A percentile compares a stretch with the other conserved stretches of the same genome.
These are phyloP conservation scores for Strigamia crassipes DNA, from an alignment of 2,888 invertebrate genomes.

Conservation along the genomic window DNA sequence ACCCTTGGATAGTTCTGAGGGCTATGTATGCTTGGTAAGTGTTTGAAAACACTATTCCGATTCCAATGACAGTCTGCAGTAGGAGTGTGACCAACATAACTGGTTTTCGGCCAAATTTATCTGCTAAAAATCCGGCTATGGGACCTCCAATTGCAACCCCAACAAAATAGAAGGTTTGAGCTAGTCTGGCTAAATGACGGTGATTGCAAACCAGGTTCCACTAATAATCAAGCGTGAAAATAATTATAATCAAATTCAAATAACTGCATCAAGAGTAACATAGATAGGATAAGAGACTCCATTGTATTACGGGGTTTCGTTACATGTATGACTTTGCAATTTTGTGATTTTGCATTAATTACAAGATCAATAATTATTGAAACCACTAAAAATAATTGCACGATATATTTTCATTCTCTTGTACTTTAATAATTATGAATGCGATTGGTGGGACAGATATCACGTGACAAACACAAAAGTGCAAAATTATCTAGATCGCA, in stretches of 20 bases:
- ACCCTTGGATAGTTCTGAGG: slow-evolving; percentile 41
- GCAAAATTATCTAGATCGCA: no score
- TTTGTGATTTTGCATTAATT: no score
- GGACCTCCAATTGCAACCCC: slow-evolving; percentile 49
- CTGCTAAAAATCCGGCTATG: slow-evolving; percentile 47
- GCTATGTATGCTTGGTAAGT: slow-evolving; percentile 41
- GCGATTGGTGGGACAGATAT: no score
- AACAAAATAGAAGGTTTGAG: slow-evolving; percentile 47
- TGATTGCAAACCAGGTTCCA: slow-evolving; percentile 49
- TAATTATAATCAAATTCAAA: neutral
- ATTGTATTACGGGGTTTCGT: no score
- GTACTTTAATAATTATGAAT: no score
- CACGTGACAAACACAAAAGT: no score
- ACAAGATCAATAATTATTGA: no score
- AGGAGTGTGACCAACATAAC: slow-evolving; percentile 43
- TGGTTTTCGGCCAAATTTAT: slow-evolving; percentile 49
- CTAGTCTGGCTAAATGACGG: slow-evolving; percentile 20
- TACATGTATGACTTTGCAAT: no score
- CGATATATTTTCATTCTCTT: no score
- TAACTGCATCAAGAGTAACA: neutral
- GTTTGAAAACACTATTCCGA: slow-evolving; percentile 41
- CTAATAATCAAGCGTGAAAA: slow-evolving; percentile 3
- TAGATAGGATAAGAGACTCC: no score
- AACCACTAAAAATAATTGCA: no score
- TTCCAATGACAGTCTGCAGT: slow-evolving; percentile 36